Evolutionary conservation across 1,140 invertebrate genomes (phyloP).

Genomic region (Lutraria rhynchaena): DNA sequence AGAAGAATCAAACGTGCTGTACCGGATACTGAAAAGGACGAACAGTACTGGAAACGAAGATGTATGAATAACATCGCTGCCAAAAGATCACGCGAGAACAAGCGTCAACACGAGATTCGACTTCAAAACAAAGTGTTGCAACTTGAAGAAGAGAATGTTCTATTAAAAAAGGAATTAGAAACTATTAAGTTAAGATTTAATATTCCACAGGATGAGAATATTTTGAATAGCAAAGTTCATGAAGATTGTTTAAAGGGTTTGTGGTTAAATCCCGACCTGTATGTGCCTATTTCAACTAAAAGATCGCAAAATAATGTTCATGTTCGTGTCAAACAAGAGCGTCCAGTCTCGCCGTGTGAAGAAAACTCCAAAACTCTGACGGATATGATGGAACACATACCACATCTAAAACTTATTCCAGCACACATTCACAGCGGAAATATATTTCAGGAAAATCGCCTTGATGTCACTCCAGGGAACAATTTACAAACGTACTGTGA

Average conservation of each 20-base stretch:
- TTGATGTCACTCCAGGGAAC: too few relatives aligned
- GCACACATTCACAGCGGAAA: neutral
- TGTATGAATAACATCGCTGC: constrained; percentile 93
- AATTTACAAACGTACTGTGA: too few relatives aligned
- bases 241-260: neutral
- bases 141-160: constrained; percentile 51
- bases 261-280: neutral
- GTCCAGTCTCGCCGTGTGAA: neutral
- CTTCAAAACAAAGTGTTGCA: constrained; percentile 11
- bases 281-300: neutral
- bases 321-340: neutral
- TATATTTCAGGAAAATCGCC: neutral
- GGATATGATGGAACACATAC: neutral
- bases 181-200: constrained; percentile 30
- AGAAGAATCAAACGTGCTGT: constrained; percentile 83
- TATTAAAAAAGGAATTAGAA: constrained; percentile 46
- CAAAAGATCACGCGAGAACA: constrained; percentile 59
- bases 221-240: constrained; percentile 20
- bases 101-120: constrained; percentile 20
- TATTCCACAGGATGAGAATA: constrained; percentile 24
- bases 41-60: constrained; percentile 97
- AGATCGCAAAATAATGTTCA: neutral
- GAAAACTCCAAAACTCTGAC: neutral
- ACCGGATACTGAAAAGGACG: constrained; percentile 97
- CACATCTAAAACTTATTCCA: neutral